Conservation (phyloP, 1,140 invertebrate genomes). For the Tetraneura akinire region DNA sequence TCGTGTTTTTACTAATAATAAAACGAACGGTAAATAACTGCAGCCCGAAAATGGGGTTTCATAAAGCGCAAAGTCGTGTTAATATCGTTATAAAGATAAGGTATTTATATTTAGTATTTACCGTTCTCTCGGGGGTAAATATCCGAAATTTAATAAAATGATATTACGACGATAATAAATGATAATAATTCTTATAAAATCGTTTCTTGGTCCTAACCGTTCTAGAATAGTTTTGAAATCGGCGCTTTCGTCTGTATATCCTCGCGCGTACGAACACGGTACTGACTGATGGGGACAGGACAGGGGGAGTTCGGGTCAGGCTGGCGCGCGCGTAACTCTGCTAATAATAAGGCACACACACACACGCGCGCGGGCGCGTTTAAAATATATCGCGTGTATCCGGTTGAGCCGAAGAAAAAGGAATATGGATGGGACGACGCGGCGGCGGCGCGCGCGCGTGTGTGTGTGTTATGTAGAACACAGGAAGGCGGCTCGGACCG, state of each 20-base stretch:
- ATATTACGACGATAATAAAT: too few species aligned
- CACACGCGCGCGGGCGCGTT: background rate
- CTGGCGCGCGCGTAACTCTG: background rate
- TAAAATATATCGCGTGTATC: slow-evolving; percentile 9
- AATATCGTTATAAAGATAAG: too few species aligned
- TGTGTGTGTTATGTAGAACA: slow-evolving; percentile 41
- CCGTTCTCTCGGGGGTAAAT: too few species aligned
- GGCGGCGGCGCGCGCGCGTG: slow-evolving; percentile 3
- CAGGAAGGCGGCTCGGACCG: slow-evolving; percentile 46
- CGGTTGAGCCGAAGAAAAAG: slow-evolving; percentile 47
- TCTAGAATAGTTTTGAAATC: too few species aligned
- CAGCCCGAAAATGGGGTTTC: too few species aligned
- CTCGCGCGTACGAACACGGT: background rate
- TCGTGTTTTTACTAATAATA: too few species aligned
- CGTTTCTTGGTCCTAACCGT: too few species aligned
- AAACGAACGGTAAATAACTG: too few species aligned
- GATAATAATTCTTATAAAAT: too few species aligned
- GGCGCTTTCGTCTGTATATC: slow-evolving; percentile 6
- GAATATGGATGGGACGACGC: slow-evolving; percentile 23
- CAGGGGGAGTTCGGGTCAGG: background rate
- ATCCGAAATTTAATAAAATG: too few species aligned
- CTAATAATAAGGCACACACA: slow-evolving; percentile 35
- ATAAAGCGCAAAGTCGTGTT: too few species aligned
- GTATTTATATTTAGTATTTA: too few species aligned
- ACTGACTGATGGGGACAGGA: background rate